Evolutionary conservation across 1,140 invertebrate genomes (phyloP).

Genomic region (Magallana gigas): DNA sequence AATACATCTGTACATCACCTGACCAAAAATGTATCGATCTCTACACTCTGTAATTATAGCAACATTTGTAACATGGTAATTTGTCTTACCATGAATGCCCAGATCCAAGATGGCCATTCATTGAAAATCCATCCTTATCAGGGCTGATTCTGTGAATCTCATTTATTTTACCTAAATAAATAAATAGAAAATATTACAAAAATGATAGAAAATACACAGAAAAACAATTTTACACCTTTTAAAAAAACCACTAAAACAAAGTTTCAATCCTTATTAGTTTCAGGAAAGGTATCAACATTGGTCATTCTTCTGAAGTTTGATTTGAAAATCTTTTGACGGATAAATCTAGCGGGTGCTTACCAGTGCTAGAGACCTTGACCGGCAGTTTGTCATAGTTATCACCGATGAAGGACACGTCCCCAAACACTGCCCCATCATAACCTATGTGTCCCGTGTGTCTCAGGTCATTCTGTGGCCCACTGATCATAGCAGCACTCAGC

Average conservation of each 20-base stretch:
- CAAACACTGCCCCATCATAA: conserved; percentile 97
- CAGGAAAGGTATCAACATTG: too few relatives aligned
- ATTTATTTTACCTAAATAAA: conserved; percentile 56
- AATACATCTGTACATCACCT: too few relatives aligned
- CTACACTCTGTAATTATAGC: neutral
- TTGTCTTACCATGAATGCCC: conserved; percentile 69
- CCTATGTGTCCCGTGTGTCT: conserved; percentile 98
- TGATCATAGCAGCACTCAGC: conserved; percentile 91
- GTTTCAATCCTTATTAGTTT: too few relatives aligned
- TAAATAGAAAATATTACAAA: neutral
- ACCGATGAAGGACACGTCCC: conserved; percentile 88
- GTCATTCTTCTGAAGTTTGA: too few relatives aligned
- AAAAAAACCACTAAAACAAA: too few relatives aligned
- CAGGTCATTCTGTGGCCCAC: conserved; percentile 96
- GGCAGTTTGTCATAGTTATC: conserved; percentile 82
- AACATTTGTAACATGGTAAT: neutral
- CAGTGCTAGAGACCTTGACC: conserved; percentile 68
- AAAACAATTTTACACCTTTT: too few relatives aligned
- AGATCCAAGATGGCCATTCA: conserved; percentile 62
- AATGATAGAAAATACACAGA: too few relatives aligned
- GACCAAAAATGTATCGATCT: too few relatives aligned
- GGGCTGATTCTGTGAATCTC: conserved; percentile 64
- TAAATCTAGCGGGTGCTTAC: conserved; percentile 45
- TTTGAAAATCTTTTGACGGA: too few relatives aligned
- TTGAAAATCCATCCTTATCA: conserved; percentile 63